A percentile compares a stretch with the other conserved stretches of the same genome.
Evolutionary conservation across 2,888 invertebrate species (phyloP).

Genomic region (Acleris holmiana): DNA sequence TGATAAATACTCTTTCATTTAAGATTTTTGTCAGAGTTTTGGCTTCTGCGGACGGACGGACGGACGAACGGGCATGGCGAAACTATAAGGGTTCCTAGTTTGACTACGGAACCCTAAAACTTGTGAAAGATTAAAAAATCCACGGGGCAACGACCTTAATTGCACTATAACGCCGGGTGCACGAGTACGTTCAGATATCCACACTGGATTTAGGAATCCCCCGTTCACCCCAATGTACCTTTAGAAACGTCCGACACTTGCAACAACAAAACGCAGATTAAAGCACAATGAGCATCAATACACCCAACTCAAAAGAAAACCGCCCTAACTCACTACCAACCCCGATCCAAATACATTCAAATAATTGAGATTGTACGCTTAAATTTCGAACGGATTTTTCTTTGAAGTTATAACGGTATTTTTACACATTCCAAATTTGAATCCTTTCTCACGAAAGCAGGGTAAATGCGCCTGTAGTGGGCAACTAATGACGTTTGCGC

Average conservation of each 20-base stretch:
- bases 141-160: too few species aligned
- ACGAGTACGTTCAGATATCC: too few species aligned
- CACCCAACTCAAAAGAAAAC: neutral
- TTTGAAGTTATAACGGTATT: neutral
- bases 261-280: conserved; percentile 25
- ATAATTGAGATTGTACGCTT: neutral
- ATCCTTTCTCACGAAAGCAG: conserved; percentile 40
- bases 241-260: conserved; percentile 25
- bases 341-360: neutral
- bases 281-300: conserved; percentile 7
- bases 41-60: too few species aligned
- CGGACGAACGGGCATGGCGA: too few species aligned
- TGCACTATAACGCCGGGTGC: too few species aligned
- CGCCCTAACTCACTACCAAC: neutral
- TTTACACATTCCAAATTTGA: neutral
- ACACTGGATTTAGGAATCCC: neutral
- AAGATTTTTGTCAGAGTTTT: too few species aligned
- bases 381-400: neutral
- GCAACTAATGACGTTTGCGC: conserved; percentile 71
- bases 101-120: too few species aligned
- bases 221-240: conserved; percentile 1
- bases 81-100: too few species aligned
- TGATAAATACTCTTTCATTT: too few species aligned
- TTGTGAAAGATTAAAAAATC: too few species aligned
- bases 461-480: conserved; percentile 54